These are phyloP conservation scores for Cremastinae sp. DNA, from an alignment of 2,888 invertebrate species.

Conservation along the genomic window DNA sequence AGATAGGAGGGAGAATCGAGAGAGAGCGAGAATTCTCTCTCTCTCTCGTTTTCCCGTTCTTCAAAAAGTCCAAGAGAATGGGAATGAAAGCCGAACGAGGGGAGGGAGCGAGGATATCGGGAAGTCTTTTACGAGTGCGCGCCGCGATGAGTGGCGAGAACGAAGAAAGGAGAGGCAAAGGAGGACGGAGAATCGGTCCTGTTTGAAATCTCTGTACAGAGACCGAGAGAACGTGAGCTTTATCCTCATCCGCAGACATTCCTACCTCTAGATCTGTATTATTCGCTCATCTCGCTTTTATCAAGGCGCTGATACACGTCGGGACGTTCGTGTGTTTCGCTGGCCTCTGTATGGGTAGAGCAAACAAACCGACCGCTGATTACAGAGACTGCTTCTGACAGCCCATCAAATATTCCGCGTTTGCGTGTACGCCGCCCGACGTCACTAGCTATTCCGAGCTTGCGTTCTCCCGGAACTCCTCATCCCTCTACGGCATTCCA, in stretches of 20 bases:
- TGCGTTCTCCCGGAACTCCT: constrained; percentile 68
- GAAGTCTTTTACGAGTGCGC: constrained; percentile 31
- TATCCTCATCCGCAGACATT: constrained; percentile 45
- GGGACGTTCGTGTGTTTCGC: constrained; percentile 56
- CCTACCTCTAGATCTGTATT: constrained; percentile 6
- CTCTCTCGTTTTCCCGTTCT: neutral
- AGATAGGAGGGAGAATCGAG: constrained; percentile 17
- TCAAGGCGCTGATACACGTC: constrained; percentile 40
- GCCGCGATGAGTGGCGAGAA: constrained; percentile 52
- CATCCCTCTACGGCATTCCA: constrained; percentile 48
- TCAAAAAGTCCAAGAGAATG: constrained; percentile 23
- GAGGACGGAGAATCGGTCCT: constrained; percentile 36
- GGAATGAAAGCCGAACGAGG: constrained; percentile 10
- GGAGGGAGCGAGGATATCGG: constrained; percentile 1
- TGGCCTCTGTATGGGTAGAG: constrained; percentile 71
- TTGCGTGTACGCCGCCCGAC: constrained; percentile 76
- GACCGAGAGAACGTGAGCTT: constrained; percentile 39
- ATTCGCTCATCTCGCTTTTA: neutral
- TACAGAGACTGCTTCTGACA: constrained; percentile 80
- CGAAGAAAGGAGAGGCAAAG: constrained; percentile 50
- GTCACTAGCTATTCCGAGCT: constrained; percentile 76
- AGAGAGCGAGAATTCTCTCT: neutral
- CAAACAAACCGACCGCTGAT: constrained; percentile 79
- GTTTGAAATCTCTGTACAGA: constrained; percentile 40
- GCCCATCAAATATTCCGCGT: constrained; percentile 79